Evolutionary conservation across 1,140 invertebrate genomes (phyloP).

Genomic region (Scylla paramamosain): DNA sequence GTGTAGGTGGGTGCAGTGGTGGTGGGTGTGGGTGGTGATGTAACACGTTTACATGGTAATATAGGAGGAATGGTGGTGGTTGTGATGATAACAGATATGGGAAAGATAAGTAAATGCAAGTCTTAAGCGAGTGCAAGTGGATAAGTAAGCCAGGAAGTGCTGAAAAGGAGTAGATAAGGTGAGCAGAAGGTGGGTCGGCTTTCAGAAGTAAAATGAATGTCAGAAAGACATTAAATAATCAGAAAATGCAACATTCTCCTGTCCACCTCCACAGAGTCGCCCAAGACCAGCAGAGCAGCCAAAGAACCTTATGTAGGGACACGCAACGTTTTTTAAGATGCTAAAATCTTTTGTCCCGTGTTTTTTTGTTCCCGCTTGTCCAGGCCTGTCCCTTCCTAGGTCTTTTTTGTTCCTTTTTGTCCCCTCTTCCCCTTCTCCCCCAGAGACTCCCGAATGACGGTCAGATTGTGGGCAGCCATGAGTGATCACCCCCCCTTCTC

Average conservation of each 20-base stretch:
- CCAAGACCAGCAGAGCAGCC: background rate
- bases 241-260: background rate
- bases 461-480: constrained; percentile 60
- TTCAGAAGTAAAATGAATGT: background rate
- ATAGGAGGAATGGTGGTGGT: background rate
- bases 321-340: constrained; percentile 63
- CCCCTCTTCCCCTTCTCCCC: background rate
- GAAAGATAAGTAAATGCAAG: background rate
- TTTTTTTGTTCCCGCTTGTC: constrained; percentile 61
- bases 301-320: background rate
- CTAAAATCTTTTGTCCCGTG: constrained; percentile 60
- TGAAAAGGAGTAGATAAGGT: too few relatives aligned
- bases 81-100: background rate
- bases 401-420: constrained; percentile 41
- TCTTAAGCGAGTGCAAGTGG: background rate
- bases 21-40: constrained; percentile 28
- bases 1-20: constrained; percentile 6
- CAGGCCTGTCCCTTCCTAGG: constrained; percentile 37
- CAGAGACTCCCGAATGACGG: constrained; percentile 46
- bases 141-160: background rate
- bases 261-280: background rate
- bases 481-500: constrained; percentile 46
- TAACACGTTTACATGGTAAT: background rate
- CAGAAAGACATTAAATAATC: background rate
- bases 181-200: background rate